phyloP scores from a whole-genome alignment of 2,113 vertebrate species.

The Xiphophorus hellerii region DNA sequence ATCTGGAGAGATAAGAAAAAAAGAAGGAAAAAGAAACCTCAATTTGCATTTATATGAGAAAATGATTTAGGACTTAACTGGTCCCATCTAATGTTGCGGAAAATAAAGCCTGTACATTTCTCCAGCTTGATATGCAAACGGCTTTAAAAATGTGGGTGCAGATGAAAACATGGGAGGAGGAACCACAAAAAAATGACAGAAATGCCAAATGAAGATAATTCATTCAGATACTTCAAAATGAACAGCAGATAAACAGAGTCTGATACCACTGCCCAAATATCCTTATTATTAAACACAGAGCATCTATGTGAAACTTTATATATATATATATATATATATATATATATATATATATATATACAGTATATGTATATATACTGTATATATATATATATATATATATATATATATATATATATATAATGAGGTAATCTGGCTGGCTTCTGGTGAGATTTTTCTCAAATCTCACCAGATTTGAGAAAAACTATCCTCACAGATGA shows the following conservation, averaged over 20 bases:
- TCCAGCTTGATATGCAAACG: not conserved
- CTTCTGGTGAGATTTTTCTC: too few relatives aligned
- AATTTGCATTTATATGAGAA: conserved; percentile 71
- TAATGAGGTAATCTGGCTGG: not conserved
- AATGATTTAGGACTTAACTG: conserved; percentile 14
- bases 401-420: too few relatives aligned
- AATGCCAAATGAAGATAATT: not conserved
- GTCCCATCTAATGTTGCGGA: conserved; percentile 19
- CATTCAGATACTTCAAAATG: not conserved
- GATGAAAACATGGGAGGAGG: not conserved
- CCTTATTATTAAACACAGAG: too few relatives aligned
- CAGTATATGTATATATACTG: too few relatives aligned
- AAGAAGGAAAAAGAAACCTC: conserved; percentile 19
- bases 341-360: too few relatives aligned
- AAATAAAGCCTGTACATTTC: not conserved
- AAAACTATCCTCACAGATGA: not conserved
- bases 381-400: too few relatives aligned
- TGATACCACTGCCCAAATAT: too few relatives aligned
- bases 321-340: too few relatives aligned
- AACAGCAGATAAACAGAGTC: not conserved
- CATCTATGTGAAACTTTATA: too few relatives aligned
- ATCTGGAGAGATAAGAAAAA: conserved; percentile 36
- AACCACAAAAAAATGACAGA: not conserved
- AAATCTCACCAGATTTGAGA: not conserved
- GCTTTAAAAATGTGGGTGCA: not conserved